A percentile compares a stretch with the other conserved stretches of the same genome.
These are phyloP conservation scores for Asarcornis scutulata DNA, from an alignment of 2,113 vertebrate genomes.

Conservation along the genomic window DNA sequence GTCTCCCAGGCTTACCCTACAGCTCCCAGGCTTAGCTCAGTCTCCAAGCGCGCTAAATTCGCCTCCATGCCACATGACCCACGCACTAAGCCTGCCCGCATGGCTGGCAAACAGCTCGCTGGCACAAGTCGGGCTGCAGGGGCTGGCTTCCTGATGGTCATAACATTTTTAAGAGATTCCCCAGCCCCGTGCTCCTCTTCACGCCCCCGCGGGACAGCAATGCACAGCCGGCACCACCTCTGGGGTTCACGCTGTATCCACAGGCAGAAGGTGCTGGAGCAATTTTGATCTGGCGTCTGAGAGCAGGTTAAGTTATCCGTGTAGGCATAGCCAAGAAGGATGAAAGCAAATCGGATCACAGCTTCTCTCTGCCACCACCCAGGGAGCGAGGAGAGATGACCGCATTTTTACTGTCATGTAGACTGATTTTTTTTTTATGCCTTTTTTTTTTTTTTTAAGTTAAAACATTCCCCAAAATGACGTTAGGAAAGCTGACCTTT, in stretches of 20 bases:
- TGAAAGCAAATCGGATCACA: neutral
- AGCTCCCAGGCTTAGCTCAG: neutral
- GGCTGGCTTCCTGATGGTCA: neutral
- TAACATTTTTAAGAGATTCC: neutral
- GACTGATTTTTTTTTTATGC: neutral
- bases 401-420: neutral
- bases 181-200: neutral
- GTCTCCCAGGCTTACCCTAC: neutral
- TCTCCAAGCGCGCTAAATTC: neutral
- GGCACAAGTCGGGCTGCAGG: neutral
- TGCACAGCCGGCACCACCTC: neutral
- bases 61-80: neutral
- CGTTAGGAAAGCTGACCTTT: neutral
- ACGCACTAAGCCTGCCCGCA: constrained; percentile 30
- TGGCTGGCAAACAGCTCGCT: neutral
- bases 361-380: neutral
- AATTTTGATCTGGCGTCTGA: neutral
- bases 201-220: accelerated
- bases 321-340: neutral
- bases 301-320: neutral
- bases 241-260: neutral
- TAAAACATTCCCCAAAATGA: neutral
- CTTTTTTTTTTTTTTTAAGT: neutral
- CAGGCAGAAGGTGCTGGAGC: neutral
- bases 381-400: neutral